Base-by-base conservation (phyloP, 2,888 invertebrate genomes). In the Melinopterus prodromus region DNA sequence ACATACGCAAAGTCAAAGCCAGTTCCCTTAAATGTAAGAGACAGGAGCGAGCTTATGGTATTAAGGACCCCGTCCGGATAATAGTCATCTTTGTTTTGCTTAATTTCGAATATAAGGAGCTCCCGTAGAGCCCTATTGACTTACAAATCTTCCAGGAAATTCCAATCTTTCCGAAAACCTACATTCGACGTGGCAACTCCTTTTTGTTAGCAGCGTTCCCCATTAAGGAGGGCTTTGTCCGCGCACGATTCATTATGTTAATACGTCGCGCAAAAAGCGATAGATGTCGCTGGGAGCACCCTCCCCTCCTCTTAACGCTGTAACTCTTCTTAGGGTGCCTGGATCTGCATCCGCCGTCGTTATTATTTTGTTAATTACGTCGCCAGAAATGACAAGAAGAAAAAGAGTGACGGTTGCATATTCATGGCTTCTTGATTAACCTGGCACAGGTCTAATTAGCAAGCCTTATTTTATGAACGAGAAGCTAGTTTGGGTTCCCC, bases 221-320 rank as follows among this genome's bases (percentile, higher is more conserved):
- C 74, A 74, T 74, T 74, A 74, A 36, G 74, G 36, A 37, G 3
- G n/a, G 36, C 74, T 74, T 74, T 74, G 74, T 74, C 74, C 74
- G 53, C 53, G 53, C 74, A 35, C 74, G 74, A 74, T 74, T 74
- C 74, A 74, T 74, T 74, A 74, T 74, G 74, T 74, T 74, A 74
- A 74, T 74, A 74, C 74, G 74, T 74, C 74, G 36, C 12, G 35
- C 36, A 74, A 35, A 37, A 37, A 35, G 71, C 71, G 71, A 35
- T 16, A 35, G 15, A 71, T 12, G 71, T 26, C 26, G 71, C 71
- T 16, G 71, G 7, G 71, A 71, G 16, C 26, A 26, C 26, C 53
- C 9, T 4, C 53, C 7, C 9, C 53, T 53, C 12, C 53, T 12
- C 53, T 12, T 53, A 53, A 9, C 53, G 35, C 74, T 35, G 35